Evolutionary conservation across 2,888 invertebrate genomes (phyloP).

Genomic region (Cephus rjabovi): DNA sequence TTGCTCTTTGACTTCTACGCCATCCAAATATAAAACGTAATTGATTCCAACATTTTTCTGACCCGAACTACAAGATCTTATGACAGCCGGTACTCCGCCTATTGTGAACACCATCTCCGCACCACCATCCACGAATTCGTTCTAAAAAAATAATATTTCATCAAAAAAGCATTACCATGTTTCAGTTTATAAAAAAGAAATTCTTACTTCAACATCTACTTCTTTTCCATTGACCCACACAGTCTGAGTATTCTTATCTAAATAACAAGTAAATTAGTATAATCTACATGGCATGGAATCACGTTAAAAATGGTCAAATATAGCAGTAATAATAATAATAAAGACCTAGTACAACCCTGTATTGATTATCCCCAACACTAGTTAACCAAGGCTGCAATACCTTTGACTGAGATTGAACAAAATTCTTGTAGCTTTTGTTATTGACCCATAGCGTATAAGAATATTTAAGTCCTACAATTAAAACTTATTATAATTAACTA

Average conservation of each 20-base stretch:
- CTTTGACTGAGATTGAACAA: slow-evolving; percentile 82
- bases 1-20: slow-evolving; percentile 38
- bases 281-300: neutral
- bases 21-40: slow-evolving; percentile 53
- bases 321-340: slow-evolving; percentile 22
- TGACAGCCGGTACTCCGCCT: slow-evolving; percentile 68
- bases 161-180: neutral
- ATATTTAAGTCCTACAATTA: slow-evolving; percentile 76
- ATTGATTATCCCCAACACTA: slow-evolving; percentile 68
- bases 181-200: neutral
- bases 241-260: slow-evolving; percentile 81
- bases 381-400: slow-evolving; percentile 81
- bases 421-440: slow-evolving; percentile 84
- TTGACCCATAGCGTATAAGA: slow-evolving; percentile 85
- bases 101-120: slow-evolving; percentile 84
- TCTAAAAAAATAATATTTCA: slow-evolving; percentile 67
- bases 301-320: neutral
- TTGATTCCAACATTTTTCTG: slow-evolving; percentile 54
- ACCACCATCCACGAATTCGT: slow-evolving; percentile 85
- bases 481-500: slow-evolving; percentile 62
- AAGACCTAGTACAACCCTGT: slow-evolving; percentile 80
- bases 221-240: slow-evolving; percentile 82
- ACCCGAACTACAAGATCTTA: slow-evolving; percentile 61
- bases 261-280: slow-evolving; percentile 28
- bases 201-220: slow-evolving; percentile 74